Conservation (phyloP, 1,140 invertebrate genomes). For the Batillaria attramentaria region DNA sequence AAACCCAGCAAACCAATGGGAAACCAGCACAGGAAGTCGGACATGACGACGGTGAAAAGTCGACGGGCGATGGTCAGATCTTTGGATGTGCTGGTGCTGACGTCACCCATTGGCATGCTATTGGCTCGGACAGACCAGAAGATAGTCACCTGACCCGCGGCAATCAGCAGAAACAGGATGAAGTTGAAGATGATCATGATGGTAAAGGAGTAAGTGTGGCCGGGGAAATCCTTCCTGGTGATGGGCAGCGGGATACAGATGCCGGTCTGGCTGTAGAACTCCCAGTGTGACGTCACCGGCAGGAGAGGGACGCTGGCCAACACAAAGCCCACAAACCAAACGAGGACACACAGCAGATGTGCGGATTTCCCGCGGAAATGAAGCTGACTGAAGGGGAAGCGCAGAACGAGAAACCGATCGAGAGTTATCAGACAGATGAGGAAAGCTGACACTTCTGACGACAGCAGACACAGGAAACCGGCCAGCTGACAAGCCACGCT, state of each 20-base stretch:
- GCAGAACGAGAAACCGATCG: not conserved
- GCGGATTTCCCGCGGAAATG: not conserved
- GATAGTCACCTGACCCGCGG: not conserved
- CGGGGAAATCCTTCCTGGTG: no score
- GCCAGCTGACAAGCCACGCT: not conserved
- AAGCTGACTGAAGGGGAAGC: not conserved
- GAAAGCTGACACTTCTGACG: not conserved
- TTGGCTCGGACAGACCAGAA: not conserved
- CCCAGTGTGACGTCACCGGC: no score
- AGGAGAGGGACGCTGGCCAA: not conserved
- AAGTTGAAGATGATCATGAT: not conserved
- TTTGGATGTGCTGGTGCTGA: not conserved
- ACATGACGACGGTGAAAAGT: conserved; percentile 38
- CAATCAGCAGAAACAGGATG: no score
- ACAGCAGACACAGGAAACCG: not conserved
- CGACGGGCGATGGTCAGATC: conserved; percentile 40
- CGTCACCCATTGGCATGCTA: not conserved
- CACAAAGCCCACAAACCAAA: not conserved
- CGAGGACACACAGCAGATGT: no score
- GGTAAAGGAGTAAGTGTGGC: not conserved
- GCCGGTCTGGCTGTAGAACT: no score
- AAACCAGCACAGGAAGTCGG: conserved; percentile 39
- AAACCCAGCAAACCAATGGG: conserved; percentile 29
- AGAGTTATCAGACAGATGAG: not conserved
- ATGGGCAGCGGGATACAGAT: no score